These are phyloP conservation scores for Poeciliopsis occidentalis DNA, from an alignment of 2,113 vertebrate genomes.

Conservation along the genomic window DNA sequence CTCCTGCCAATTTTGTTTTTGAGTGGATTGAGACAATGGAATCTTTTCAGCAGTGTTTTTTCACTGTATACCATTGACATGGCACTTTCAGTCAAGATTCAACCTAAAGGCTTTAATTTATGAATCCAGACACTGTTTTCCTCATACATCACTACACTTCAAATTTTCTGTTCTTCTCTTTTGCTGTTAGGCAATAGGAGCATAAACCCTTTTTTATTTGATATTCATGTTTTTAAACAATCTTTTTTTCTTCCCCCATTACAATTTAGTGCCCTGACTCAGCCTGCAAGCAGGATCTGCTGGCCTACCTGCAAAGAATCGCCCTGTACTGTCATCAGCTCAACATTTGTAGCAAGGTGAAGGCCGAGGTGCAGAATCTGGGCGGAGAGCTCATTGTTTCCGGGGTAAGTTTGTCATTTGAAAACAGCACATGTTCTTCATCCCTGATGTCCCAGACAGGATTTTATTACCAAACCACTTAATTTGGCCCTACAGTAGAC, in stretches of 20 bases:
- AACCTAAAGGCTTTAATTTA: background rate
- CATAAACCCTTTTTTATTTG: background rate
- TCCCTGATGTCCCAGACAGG: background rate
- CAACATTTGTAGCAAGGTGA: conserved; percentile 99
- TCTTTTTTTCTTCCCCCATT: background rate
- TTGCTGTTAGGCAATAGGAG: background rate
- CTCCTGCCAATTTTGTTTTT: background rate
- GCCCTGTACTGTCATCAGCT: conserved; percentile 98
- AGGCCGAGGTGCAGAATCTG: conserved; percentile 98
- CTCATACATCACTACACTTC: too few relatives aligned
- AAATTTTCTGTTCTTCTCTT: background rate
- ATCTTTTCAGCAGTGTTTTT: background rate
- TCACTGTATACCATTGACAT: background rate
- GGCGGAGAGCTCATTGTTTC: conserved; percentile 98
- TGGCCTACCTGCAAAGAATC: conserved; percentile 97
- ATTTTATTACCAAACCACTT: conserved; percentile 2
- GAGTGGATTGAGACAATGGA: conserved; percentile 5
- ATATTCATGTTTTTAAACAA: background rate
- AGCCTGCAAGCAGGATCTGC: conserved; percentile 95
- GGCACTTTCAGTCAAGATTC: background rate
- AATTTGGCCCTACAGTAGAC: too few relatives aligned
- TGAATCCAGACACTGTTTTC: background rate
- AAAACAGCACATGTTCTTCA: conserved; percentile 3
- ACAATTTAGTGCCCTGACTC: conserved; percentile 91
- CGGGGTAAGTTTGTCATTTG: conserved; percentile 83